Evolutionary conservation across 2,113 vertebrate species (phyloP).

Genomic region (Papio anubis): DNA sequence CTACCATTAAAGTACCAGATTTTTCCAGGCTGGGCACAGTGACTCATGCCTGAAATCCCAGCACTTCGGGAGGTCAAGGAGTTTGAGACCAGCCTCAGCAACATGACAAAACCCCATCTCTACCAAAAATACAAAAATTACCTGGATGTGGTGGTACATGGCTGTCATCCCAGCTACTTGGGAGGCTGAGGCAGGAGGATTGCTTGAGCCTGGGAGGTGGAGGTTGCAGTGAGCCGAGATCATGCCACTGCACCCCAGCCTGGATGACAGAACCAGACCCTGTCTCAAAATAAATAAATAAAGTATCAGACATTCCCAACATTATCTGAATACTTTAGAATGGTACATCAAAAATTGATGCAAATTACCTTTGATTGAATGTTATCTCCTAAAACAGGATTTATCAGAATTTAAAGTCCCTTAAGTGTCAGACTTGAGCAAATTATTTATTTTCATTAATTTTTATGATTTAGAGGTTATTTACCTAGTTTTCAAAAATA

Average conservation of each 20-base stretch:
- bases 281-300: not conserved
- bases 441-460: not conserved
- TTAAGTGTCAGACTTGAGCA: slow-evolving; percentile 18
- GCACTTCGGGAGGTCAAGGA: no score
- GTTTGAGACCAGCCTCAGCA: no score
- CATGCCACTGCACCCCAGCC: no score
- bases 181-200: no score
- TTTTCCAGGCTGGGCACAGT: not conserved
- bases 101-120: no score
- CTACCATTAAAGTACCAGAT: not conserved
- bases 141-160: no score
- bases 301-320: not conserved
- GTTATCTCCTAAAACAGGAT: not conserved
- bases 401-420: not conserved
- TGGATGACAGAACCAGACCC: no score
- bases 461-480: slow-evolving; percentile 41
- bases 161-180: no score
- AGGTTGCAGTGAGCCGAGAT: no score
- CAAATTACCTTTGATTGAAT: not conserved
- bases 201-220: no score
- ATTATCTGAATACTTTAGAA: slow-evolving; percentile 37
- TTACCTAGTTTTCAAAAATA: slow-evolving; percentile 7
- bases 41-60: no score
- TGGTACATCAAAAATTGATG: not conserved
- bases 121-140: no score